Conservation (phyloP, 2,888 invertebrate genomes). For the Sthenelais limicola region DNA sequence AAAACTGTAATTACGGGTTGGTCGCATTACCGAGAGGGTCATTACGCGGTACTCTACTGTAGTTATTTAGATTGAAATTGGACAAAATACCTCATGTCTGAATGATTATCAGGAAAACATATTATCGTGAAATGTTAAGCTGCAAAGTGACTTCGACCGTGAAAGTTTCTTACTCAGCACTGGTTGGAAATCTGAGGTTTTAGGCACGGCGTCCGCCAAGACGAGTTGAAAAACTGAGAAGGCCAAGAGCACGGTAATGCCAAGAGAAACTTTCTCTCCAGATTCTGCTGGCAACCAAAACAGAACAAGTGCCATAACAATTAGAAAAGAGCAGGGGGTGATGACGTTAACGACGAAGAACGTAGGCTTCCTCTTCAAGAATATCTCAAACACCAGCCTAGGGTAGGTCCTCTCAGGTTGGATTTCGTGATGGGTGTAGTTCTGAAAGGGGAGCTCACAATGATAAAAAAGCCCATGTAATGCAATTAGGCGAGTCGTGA, state of each 20-base stretch:
- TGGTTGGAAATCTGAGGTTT: conserved; percentile 45
- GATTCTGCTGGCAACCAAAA: conserved; percentile 50
- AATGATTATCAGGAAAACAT: not conserved
- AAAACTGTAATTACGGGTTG: too few relatives aligned
- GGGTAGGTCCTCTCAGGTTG: conserved; percentile 33
- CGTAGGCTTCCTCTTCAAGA: conserved; percentile 40
- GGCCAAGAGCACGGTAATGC: conserved; percentile 46
- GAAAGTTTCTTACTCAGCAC: conserved; percentile 44
- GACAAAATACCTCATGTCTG: not conserved
- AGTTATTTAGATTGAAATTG: too few relatives aligned
- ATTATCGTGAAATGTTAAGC: not conserved
- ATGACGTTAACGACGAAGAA: conserved; percentile 45
- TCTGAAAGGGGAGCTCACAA: too few relatives aligned
- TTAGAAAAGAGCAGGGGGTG: conserved; percentile 41
- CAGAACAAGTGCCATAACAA: conserved; percentile 40
- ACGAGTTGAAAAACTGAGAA: conserved; percentile 49
- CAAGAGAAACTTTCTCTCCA: conserved; percentile 48
- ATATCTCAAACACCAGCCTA: conserved; percentile 33
- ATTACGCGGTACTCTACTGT: too few relatives aligned
- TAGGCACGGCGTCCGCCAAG: conserved; percentile 43
- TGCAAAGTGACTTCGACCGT: not conserved
- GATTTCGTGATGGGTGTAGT: conserved; percentile 23
- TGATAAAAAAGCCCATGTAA: too few relatives aligned
- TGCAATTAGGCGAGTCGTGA: too few relatives aligned
- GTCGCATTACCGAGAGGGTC: too few relatives aligned